A percentile compares a stretch with the other conserved stretches of the same genome.
phyloP scores from a whole-genome alignment of 2,797 vertebrate genomes.

The Sebastes jordani region DNA sequence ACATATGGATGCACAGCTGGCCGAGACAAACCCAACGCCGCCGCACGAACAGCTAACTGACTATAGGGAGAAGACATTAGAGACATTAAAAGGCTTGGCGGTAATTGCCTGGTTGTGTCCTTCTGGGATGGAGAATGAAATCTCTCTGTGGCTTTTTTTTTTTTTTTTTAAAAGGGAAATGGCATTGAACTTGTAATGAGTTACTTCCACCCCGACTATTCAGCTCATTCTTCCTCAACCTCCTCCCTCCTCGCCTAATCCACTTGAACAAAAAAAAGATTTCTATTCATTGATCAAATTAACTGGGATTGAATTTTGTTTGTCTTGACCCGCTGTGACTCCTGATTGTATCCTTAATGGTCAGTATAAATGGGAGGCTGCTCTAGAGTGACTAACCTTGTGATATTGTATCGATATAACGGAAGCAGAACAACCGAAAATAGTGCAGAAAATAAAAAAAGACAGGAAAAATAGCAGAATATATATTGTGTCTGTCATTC shows the following conservation, averaged over 20 bases:
- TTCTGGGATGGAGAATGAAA: constrained; percentile 22
- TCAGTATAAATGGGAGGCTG: background rate
- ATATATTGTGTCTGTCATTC: constrained; percentile 26
- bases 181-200: constrained; percentile 26
- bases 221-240: constrained; percentile 5
- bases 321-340: background rate
- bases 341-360: background rate
- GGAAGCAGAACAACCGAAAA: background rate
- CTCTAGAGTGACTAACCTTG: background rate
- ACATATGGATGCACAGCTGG: constrained; percentile 57
- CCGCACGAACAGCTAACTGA: constrained; percentile 6
- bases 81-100: constrained; percentile 1
- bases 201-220: background rate
- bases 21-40: background rate
- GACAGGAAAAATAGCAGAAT: background rate
- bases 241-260: background rate
- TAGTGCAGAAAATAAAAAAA: background rate
- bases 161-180: constrained; percentile 2
- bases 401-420: constrained; percentile 4
- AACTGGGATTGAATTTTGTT: background rate
- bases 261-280: background rate
- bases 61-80: constrained; percentile 19
- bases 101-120: constrained; percentile 28
- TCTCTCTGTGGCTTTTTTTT: background rate
- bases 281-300: background rate